Conservation (phyloP, 2,888 invertebrate species). For the Cataglyphis rosenhaueri region DNA sequence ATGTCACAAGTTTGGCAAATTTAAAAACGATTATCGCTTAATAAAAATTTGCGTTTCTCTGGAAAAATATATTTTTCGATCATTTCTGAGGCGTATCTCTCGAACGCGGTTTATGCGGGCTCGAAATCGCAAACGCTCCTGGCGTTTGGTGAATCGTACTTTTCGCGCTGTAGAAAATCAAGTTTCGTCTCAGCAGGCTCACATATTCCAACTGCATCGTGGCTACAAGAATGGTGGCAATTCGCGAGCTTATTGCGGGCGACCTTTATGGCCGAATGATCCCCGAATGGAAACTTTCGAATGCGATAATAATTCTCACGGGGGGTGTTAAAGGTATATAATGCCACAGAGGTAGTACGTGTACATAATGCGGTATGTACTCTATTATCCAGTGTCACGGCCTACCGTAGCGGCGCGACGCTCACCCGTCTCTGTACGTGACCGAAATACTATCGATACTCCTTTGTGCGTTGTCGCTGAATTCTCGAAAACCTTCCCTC, state of each 20-base stretch:
- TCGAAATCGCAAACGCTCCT: background rate
- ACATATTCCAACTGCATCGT: conserved; percentile 59
- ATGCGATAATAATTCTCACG: conserved; percentile 56
- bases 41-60: background rate
- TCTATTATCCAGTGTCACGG: conserved; percentile 65
- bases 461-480: conserved; percentile 17
- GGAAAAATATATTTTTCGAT: background rate
- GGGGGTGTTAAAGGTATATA: conserved; percentile 50
- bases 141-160: conserved; percentile 23
- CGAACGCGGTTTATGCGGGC: background rate
- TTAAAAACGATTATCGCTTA: background rate
- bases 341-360: conserved; percentile 53
- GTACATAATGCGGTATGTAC: conserved; percentile 64
- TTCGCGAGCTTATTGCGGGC: conserved; percentile 48
- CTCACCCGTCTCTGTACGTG: conserved; percentile 52
- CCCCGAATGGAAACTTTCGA: conserved; percentile 54
- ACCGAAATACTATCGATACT: conserved; percentile 57
- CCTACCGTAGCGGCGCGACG: conserved; percentile 39
- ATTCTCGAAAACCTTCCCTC: conserved; percentile 27
- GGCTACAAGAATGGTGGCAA: conserved; percentile 55
- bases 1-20: background rate
- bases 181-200: conserved; percentile 34
- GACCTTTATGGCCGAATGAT: conserved; percentile 40
- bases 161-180: conserved; percentile 39
- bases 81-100: conserved; percentile 1